A percentile compares a stretch with the other conserved stretches of the same genome.
These are phyloP conservation scores for Gisinianus flammeolus DNA, from an alignment of 2,888 invertebrate species.

Conservation along the genomic window DNA sequence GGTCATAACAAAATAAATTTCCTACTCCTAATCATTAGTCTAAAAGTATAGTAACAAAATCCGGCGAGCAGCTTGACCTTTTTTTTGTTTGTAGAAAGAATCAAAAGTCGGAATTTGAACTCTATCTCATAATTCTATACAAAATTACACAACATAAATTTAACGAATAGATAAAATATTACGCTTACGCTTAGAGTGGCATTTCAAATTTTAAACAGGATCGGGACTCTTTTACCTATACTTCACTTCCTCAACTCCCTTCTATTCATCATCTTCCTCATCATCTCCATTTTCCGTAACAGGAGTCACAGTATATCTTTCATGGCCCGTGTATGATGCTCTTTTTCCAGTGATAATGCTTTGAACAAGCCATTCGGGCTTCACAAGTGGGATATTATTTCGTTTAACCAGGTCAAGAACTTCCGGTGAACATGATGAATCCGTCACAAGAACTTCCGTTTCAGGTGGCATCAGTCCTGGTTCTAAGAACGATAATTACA, in stretches of 20 bases:
- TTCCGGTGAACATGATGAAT: slow-evolving; percentile 46
- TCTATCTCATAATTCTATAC: no score
- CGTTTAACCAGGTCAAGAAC: slow-evolving; percentile 41
- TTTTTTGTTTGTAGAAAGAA: no score
- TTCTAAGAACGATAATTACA: no score
- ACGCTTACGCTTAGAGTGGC: no score
- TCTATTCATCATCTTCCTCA: slow-evolving; percentile 12
- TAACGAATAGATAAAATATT: background rate
- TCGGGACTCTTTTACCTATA: no score
- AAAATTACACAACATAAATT: no score
- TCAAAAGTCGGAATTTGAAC: no score
- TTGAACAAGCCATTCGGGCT: slow-evolving; percentile 58
- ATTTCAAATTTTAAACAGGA: background rate
- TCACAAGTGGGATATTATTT: slow-evolving; percentile 50
- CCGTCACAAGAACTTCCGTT: slow-evolving; percentile 53
- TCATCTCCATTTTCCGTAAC: background rate
- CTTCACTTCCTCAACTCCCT: background rate
- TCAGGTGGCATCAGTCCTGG: slow-evolving; percentile 45
- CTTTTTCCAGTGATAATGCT: slow-evolving; percentile 49
- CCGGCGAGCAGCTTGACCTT: no score
- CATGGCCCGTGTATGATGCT: slow-evolving; percentile 33
- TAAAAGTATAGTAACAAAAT: no score
- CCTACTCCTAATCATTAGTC: no score
- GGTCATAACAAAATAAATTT: no score
- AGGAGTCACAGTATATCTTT: slow-evolving; percentile 26